Evolutionary conservation across 2,113 vertebrate genomes (phyloP).

Genomic region (Irena cyanogastra): DNA sequence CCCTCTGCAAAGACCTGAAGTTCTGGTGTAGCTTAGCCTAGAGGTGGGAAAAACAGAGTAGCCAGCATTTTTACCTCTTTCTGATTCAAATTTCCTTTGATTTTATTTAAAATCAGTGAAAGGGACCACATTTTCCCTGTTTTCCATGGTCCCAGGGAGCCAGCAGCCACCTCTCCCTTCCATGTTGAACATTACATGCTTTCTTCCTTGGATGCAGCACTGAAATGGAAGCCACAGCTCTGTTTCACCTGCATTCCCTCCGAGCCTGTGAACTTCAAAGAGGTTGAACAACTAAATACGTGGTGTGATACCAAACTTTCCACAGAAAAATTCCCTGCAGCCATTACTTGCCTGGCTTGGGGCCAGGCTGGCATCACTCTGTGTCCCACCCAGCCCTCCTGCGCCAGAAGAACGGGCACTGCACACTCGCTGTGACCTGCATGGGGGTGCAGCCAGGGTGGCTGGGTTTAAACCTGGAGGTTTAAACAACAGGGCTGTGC

Average conservation of each 20-base stretch:
- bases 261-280: not conserved
- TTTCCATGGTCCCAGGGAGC: not conserved
- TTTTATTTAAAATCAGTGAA: not conserved
- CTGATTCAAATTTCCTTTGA: not conserved
- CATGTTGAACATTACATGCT: accelerated
- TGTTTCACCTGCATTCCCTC: not conserved
- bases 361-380: constrained; percentile 34
- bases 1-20: constrained; percentile 4
- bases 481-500: no score
- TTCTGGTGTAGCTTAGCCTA: constrained; percentile 10
- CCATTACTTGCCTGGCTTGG: constrained; percentile 32
- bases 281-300: not conserved
- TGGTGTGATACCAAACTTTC: not conserved
- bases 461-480: no score
- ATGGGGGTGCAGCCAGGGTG: not conserved
- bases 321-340: not conserved
- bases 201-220: not conserved
- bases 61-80: not conserved
- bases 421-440: constrained; percentile 22
- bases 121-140: not conserved
- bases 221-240: constrained; percentile 25
- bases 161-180: constrained; percentile 14
- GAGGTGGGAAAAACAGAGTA: not conserved
- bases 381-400: not conserved
- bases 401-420: not conserved